These are phyloP conservation scores for Druon quercuslanigerum DNA, from an alignment of 1,140 invertebrate genomes.

Conservation along the genomic window DNA sequence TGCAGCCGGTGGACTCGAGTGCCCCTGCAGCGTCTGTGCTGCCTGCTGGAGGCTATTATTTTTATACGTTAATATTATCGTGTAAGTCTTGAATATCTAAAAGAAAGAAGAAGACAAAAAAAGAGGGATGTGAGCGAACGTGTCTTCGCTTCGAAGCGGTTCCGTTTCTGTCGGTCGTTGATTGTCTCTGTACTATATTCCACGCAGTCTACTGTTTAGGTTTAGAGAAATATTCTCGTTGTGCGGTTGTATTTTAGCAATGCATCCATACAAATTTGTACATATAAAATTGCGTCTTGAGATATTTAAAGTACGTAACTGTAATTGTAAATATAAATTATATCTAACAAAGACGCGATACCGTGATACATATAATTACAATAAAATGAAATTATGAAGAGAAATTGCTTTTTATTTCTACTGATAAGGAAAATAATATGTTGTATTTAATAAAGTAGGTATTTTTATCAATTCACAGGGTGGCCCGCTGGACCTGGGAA, in stretches of 20 bases:
- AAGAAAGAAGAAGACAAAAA: conserved; percentile 22
- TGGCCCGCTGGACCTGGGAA: too few relatives aligned
- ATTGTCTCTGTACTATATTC: conserved; percentile 57
- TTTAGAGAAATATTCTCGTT: conserved; percentile 39
- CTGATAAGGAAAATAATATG: too few relatives aligned
- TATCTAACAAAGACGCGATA: conserved; percentile 61
- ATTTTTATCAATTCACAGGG: too few relatives aligned
- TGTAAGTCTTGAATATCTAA: conserved; percentile 42
- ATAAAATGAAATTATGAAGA: conserved; percentile 20
- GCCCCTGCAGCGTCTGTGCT: conserved; percentile 43
- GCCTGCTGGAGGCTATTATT: conserved; percentile 70
- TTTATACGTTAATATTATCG: conserved; percentile 64
- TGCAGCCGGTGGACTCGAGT: conserved; percentile 54
- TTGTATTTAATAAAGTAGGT: too few relatives aligned
- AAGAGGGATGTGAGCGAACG: conserved; percentile 22
- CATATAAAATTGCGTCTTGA: conserved; percentile 46
- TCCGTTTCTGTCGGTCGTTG: conserved; percentile 41
- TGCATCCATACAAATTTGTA: conserved; percentile 50
- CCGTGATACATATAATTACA: conserved; percentile 67
- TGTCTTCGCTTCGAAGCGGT: conserved; percentile 35
- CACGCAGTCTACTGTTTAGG: conserved; percentile 48
- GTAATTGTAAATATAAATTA: conserved; percentile 63
- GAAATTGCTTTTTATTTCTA: not conserved
- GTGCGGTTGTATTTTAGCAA: conserved; percentile 43
- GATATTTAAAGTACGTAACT: conserved; percentile 62